A percentile compares a stretch with the other conserved stretches of the same genome.
Conservation (phyloP, 1,140 invertebrate genomes). For the Drosophila lacteicornis region DNA sequence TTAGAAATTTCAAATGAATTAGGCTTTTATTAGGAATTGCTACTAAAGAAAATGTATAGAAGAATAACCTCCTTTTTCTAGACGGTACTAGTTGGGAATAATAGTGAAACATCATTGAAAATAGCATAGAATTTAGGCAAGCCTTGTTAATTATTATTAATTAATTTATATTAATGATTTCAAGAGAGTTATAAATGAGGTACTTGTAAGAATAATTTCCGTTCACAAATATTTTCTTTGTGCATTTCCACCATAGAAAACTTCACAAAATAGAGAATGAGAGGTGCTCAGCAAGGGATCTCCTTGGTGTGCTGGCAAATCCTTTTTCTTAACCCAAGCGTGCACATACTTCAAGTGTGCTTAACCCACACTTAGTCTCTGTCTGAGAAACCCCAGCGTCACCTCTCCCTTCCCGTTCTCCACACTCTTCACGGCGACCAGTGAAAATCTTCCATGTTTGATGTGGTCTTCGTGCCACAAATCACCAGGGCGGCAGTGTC, state of each 20-base stretch:
- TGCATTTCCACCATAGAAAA: constrained; percentile 3
- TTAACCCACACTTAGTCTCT: constrained; percentile 63
- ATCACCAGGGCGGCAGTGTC: constrained; percentile 68
- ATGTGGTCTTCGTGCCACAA: constrained; percentile 74
- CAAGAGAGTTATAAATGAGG: too few species aligned
- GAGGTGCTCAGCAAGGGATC: constrained; percentile 8
- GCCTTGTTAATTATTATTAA: too few species aligned
- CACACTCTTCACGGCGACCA: neutral
- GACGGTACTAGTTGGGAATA: too few species aligned
- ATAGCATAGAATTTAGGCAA: too few species aligned
- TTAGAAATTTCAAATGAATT: too few species aligned
- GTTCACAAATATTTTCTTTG: neutral
- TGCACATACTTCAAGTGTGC: constrained; percentile 77
- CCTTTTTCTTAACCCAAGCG: constrained; percentile 74
- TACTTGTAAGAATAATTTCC: neutral
- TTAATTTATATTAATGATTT: too few species aligned
- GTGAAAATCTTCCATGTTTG: constrained; percentile 59
- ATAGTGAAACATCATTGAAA: too few species aligned
- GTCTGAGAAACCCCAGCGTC: constrained; percentile 32
- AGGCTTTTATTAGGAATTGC: too few species aligned
- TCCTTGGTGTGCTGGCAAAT: constrained; percentile 54
- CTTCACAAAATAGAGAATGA: constrained; percentile 12
- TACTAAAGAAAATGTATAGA: too few species aligned
- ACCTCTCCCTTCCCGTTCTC: neutral
- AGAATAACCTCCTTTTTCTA: too few species aligned